Conservation (phyloP, 2,797 vertebrate species). For the Limnodromus scolopaceus region DNA sequence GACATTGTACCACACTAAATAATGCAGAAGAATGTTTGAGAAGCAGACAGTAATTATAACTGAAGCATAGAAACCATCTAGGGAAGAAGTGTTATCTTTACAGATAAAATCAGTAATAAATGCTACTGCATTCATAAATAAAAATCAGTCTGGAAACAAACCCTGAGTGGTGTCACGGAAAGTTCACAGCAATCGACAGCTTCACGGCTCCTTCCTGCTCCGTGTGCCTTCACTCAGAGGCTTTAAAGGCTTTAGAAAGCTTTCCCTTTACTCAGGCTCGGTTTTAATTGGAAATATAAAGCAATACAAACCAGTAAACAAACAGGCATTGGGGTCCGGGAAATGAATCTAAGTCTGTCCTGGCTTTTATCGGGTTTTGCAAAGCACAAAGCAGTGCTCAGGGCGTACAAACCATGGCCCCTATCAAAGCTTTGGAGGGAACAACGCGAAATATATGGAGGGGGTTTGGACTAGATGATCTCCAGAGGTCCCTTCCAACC, state of each 20-base stretch:
- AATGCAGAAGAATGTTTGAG: slow-evolving; percentile 2
- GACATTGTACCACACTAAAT: neutral
- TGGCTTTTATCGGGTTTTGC: neutral
- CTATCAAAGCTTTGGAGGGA: neutral
- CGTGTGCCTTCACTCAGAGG: neutral
- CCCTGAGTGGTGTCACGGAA: slow-evolving; percentile 32
- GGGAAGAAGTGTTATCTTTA: slow-evolving; percentile 52
- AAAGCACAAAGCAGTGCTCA: neutral
- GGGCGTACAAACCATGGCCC: neutral
- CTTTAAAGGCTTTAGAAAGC: slow-evolving; percentile 39
- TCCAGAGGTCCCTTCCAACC: too few relatives aligned
- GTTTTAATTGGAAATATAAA: slow-evolving; percentile 45
- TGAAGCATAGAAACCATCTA: neutral
- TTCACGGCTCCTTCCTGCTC: slow-evolving; percentile 32
- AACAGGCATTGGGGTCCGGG: neutral
- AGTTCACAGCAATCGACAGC: slow-evolving; percentile 52
- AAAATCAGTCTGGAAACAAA: slow-evolving; percentile 60
- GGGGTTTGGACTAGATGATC: too few relatives aligned
- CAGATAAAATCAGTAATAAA: slow-evolving; percentile 73
- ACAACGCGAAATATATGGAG: neutral
- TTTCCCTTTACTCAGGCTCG: neutral
- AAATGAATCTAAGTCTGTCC: neutral
- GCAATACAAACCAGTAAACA: slow-evolving; percentile 4
- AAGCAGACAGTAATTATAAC: slow-evolving; percentile 26
- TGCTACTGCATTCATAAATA: slow-evolving; percentile 63